Conservation (phyloP, 2,888 invertebrate species). For the Morinoia aosen region DNA sequence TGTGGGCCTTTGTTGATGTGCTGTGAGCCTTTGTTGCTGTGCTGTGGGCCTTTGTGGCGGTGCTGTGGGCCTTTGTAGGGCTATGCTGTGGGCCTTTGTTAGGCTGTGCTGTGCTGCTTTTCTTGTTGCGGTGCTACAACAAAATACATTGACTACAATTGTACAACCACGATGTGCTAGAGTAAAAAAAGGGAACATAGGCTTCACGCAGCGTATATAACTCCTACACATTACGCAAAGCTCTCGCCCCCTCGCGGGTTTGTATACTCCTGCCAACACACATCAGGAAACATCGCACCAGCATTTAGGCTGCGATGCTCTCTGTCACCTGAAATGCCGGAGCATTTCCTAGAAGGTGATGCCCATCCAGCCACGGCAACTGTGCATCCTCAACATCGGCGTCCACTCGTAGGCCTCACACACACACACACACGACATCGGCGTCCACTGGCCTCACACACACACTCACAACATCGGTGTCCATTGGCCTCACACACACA, state of each 20-base stretch:
- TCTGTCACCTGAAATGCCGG: not conserved
- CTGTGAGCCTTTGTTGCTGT: not conserved
- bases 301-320: not conserved
- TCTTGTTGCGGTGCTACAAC: too few relatives aligned
- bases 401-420: too few relatives aligned
- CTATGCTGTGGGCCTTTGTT: not conserved
- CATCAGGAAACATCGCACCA: not conserved
- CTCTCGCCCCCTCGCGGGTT: not conserved
- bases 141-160: too few relatives aligned
- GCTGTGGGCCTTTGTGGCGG: not conserved
- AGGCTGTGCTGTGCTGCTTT: not conserved
- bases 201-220: too few relatives aligned
- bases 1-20: not conserved
- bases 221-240: too few relatives aligned
- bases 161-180: too few relatives aligned
- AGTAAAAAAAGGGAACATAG: too few relatives aligned
- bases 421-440: too few relatives aligned
- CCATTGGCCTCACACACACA: too few relatives aligned
- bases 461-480: too few relatives aligned
- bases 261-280: not conserved
- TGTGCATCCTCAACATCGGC: too few relatives aligned
- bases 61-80: not conserved
- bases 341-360: not conserved
- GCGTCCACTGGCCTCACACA: too few relatives aligned
- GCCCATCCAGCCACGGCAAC: not conserved